Base-by-base conservation (phyloP, 1,140 invertebrate genomes). In the Dreissena polymorpha region DNA sequence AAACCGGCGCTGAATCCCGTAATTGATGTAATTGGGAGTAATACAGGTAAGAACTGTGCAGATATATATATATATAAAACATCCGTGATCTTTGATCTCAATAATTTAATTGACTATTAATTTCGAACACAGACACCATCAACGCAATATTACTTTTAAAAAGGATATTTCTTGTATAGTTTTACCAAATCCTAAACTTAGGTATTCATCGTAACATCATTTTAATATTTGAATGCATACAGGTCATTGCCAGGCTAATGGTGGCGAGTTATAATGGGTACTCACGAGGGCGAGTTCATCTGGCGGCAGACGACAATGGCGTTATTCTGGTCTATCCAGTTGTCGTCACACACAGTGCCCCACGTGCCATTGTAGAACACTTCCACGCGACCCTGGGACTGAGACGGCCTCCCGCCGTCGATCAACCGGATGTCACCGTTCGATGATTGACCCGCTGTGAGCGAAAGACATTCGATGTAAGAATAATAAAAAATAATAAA, bases 261-360 rank as follows among this genome's bases (percentile, higher is more conserved):
- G 2, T 63, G 60, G 18, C 23, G 60, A n/a, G 18, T 7, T 5
- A 63, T 23, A n/a, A 10, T n/a, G 29, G 3, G 29, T 63, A 64
- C n/a, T 68, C 64, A 63, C 67, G 49, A 67, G 49, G 75, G n/a
- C 13, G 13, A 14, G 50, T 80, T 84, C 1, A 88, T 69, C 64
- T 84, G 73, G 57, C 71, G 63, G 73, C 87, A 88, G 49, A 86
- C 81, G 27, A 88, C 87, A 23, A 83, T 77, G 23, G 86, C 87
- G 49, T 81, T 75, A 18, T 21, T 63, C 0, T 14, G 27, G 49
- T 79, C 76, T 51, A 83, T 85, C 21, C 71, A 60, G 21, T 60
- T 78, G 63, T 86, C 79, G 55, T 86, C 81, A 76, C 87, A 88
- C 10, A 88, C 74, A 0, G 74, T 78, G 18, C 87, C 87, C 87